A percentile compares a stretch with the other conserved stretches of the same genome.
Conservation (phyloP, 2,888 invertebrate species). For the Eupithecia abbreviata region DNA sequence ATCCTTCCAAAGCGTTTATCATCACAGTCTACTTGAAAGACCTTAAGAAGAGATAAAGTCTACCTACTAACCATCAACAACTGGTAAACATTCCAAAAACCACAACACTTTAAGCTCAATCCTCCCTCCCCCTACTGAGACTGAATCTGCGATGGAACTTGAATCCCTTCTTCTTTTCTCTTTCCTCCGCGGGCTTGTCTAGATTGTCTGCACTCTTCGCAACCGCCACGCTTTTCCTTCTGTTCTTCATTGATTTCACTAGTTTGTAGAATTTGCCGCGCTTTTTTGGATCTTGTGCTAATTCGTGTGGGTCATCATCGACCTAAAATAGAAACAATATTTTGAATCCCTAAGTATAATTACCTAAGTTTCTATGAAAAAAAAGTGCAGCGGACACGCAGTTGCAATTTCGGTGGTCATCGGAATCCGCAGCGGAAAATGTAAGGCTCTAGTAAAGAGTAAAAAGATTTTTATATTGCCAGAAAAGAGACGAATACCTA, state of each 20-base stretch:
- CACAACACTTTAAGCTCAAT: conserved; percentile 59
- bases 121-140: conserved; percentile 74
- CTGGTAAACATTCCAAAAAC: conserved; percentile 33
- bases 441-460: neutral
- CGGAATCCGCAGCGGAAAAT: neutral
- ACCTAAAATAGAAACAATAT: conserved; percentile 40
- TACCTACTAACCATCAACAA: conserved; percentile 19
- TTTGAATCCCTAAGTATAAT: neutral
- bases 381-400: neutral
- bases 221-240: conserved; percentile 79
- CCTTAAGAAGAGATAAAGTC: conserved; percentile 9
- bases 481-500: too few relatives aligned
- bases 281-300: conserved; percentile 68
- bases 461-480: too few relatives aligned
- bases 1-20: neutral
- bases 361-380: neutral
- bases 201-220: conserved; percentile 78
- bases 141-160: conserved; percentile 79
- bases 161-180: conserved; percentile 72
- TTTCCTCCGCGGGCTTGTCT: conserved; percentile 69
- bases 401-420: neutral
- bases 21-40: conserved; percentile 8
- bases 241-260: conserved; percentile 79
- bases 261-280: conserved; percentile 77
- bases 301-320: conserved; percentile 69